phyloP scores from a whole-genome alignment of 2,113 vertebrate genomes.

The Sinocyclocheilus maitianheensis region DNA sequence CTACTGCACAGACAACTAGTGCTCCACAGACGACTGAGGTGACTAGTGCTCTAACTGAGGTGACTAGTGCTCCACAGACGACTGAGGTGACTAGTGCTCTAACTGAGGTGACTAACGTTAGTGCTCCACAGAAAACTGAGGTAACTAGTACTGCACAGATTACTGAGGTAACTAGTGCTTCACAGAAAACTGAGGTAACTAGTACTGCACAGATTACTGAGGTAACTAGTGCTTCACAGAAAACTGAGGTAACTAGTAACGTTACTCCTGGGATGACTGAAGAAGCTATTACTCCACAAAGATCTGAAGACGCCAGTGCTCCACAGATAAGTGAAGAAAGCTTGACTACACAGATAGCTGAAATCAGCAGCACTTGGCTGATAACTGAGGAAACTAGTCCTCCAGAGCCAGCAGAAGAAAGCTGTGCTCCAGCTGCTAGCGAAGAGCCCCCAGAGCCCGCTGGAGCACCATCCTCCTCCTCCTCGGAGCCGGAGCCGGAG shows the following conservation, averaged over 20 bases:
- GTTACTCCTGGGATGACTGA: neutral
- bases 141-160: neutral
- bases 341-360: neutral
- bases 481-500: too few relatives aligned
- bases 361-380: neutral
- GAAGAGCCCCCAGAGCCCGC: neutral
- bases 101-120: neutral
- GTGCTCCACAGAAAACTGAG: neutral
- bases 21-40: neutral
- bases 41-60: neutral
- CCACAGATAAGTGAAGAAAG: neutral
- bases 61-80: neutral
- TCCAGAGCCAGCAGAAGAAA: neutral
- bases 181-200: neutral
- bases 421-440: neutral
- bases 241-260: neutral
- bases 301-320: neutral
- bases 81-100: neutral
- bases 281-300: neutral
- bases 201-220: neutral
- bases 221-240: neutral
- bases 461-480: too few relatives aligned
- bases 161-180: neutral
- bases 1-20: neutral
- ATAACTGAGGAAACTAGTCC: neutral